Base-by-base conservation (phyloP, 2,888 invertebrate species). In the Hipparchia semele region DNA sequence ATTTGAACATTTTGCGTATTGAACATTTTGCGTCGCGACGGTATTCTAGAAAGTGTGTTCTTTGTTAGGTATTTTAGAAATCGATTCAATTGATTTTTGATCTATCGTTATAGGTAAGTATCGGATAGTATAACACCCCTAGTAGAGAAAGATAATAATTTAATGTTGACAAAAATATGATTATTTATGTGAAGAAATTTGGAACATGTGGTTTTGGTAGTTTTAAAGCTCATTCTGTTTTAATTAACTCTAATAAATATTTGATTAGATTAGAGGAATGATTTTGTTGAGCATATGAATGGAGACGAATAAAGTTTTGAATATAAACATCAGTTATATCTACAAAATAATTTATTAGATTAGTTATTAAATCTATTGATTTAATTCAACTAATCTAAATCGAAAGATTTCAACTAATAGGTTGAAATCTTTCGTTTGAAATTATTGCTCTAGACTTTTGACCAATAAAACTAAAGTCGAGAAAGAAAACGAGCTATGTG, bases 91-190 rank as follows among this genome's bases (percentile, higher is more conserved):
- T 53, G 7, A 49, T 13, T 23, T 23, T 58, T 23, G 58, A 33
- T 60, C 12, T 12, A 60, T 60, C 59, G 59, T 33, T 39, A 60
- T 12, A 49, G 6, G 7, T 54, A 49, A 49, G 7, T 54, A 12
- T 39, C 9, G 10, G 39, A 6, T 39, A 60, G 33, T 6, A 10
- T 10, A 12, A 51, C 65, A 53, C 23, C 65, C 33, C 65, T 65
- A 65, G 33, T 65, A 59, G n/a, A 8, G 23, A 51, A 58, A 59
- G 39, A 51, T 56, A 56, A 23, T 62, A 56, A 23, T 62, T 49
- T 49, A 60, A 59, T 51, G 71, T 65, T 71, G 71, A 71, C 66
- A 65, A 71, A 71, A 65, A 66, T 3, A 71, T 71, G 65, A 71
- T 23, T 39, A 39, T 71, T 71, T 71, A 71, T 60, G 51, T 65